phyloP scores from a whole-genome alignment of 2,113 vertebrate species.

The Prochilodus magdalenae region DNA sequence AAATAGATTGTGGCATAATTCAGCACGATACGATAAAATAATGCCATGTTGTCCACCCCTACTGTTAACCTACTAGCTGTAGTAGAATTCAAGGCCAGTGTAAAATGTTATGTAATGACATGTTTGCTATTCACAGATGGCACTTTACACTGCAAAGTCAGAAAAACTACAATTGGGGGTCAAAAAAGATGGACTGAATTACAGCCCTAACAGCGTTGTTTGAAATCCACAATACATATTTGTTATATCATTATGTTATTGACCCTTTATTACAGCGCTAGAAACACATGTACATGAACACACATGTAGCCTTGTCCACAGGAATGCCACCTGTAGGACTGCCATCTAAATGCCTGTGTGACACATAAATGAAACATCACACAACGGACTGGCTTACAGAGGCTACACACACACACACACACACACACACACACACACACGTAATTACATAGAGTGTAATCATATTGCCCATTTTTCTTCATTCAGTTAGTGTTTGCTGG shows the following conservation, averaged over 20 bases:
- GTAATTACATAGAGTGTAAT: conserved; percentile 56
- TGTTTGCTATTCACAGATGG: background rate
- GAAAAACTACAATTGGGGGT: conserved; percentile 1
- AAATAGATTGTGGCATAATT: background rate
- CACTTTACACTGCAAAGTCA: background rate
- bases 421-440: conserved; percentile 42
- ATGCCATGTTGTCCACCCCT: background rate
- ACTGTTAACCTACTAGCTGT: background rate
- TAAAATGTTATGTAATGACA: conserved; percentile 5
- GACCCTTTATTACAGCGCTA: conserved; percentile 5
- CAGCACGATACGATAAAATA: background rate
- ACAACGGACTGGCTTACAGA: conserved; percentile 30
- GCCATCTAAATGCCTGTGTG: conserved; percentile 3
- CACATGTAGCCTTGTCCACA: background rate
- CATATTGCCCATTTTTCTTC: conserved; percentile 52
- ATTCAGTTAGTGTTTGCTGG: conserved; percentile 53
- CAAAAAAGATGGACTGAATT: conserved; percentile 11
- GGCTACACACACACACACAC: conserved; percentile 29
- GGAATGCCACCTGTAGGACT: conserved; percentile 11
- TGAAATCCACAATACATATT: background rate
- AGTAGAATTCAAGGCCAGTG: conserved; percentile 1
- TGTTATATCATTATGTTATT: background rate
- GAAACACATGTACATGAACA: background rate
- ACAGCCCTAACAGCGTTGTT: conserved; percentile 1
- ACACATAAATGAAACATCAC: conserved; percentile 26